These are phyloP conservation scores for Aptenodytes patagonicus DNA, from an alignment of 2,113 vertebrate genomes.

Conservation along the genomic window DNA sequence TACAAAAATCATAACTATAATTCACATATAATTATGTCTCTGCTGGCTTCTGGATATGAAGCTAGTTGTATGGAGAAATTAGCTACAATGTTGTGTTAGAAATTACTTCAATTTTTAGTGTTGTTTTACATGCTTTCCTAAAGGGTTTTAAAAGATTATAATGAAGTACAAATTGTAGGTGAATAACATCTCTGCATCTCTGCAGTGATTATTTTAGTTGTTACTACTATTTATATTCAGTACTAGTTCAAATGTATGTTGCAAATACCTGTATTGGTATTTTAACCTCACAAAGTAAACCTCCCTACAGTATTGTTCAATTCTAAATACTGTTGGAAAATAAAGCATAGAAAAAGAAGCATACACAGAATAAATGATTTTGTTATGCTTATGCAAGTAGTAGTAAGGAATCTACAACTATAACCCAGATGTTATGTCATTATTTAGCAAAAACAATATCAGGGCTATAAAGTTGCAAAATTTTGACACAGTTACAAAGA, in stretches of 20 bases:
- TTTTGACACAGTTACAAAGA: background rate
- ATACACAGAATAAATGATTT: background rate
- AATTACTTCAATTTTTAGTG: background rate
- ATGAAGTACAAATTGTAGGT: background rate
- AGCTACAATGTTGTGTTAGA: background rate
- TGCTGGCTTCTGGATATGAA: background rate
- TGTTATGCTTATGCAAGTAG: background rate
- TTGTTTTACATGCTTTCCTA: background rate
- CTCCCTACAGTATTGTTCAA: background rate
- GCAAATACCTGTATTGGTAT: background rate
- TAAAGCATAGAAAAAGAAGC: background rate
- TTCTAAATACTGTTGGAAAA: background rate
- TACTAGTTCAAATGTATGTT: background rate
- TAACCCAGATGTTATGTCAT: background rate
- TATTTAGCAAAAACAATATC: background rate
- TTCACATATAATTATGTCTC: background rate
- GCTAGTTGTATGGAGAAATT: background rate
- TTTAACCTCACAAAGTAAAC: background rate
- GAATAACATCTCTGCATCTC: background rate
- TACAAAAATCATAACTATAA: background rate
- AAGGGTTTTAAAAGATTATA: background rate
- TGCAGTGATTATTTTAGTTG: background rate
- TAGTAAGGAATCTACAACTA: background rate
- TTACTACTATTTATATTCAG: background rate
- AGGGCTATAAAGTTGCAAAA: background rate